A percentile compares a stretch with the other conserved stretches of the same genome.
phyloP scores from a whole-genome alignment of 2,113 vertebrate genomes.

The Trinectes maculatus region DNA sequence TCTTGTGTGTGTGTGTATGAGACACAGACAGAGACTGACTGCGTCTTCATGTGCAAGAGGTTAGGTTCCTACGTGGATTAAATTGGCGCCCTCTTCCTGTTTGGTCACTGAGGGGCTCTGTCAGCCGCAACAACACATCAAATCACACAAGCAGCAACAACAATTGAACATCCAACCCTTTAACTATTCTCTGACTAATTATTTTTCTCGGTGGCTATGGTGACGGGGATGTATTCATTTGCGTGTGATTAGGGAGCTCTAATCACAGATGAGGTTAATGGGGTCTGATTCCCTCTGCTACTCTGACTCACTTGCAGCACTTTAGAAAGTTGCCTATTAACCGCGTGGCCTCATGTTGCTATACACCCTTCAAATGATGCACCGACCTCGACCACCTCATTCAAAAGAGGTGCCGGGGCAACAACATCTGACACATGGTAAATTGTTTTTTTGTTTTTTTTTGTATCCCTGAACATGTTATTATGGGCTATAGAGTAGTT shows the following conservation, averaged over 20 bases:
- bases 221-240: slow-evolving; percentile 49
- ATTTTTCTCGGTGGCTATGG: slow-evolving; percentile 31
- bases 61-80: slow-evolving; percentile 10
- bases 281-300: slow-evolving; percentile 36
- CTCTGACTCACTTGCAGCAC: slow-evolving; percentile 31
- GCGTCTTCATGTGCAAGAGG: background rate
- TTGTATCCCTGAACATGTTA: slow-evolving; percentile 32
- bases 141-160: slow-evolving; percentile 2
- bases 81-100: slow-evolving; percentile 4
- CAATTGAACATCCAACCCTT: background rate
- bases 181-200: slow-evolving; percentile 43
- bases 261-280: slow-evolving; percentile 72
- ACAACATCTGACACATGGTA: slow-evolving; percentile 63
- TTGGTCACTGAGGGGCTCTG: slow-evolving; percentile 36
- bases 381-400: slow-evolving; percentile 21
- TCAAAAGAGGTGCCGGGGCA: slow-evolving; percentile 38
- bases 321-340: slow-evolving; percentile 54
- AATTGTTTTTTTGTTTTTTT: slow-evolving; percentile 53
- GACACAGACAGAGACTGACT: slow-evolving; percentile 21
- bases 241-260: slow-evolving; percentile 48
- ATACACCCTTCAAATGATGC: slow-evolving; percentile 46
- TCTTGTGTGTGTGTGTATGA: slow-evolving; percentile 2
- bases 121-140: slow-evolving; percentile 28
- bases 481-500: slow-evolving; percentile 44
- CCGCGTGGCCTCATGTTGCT: slow-evolving; percentile 15